phyloP scores from a whole-genome alignment of 2,113 vertebrate species.

The Cyprichromis sp. region DNA sequence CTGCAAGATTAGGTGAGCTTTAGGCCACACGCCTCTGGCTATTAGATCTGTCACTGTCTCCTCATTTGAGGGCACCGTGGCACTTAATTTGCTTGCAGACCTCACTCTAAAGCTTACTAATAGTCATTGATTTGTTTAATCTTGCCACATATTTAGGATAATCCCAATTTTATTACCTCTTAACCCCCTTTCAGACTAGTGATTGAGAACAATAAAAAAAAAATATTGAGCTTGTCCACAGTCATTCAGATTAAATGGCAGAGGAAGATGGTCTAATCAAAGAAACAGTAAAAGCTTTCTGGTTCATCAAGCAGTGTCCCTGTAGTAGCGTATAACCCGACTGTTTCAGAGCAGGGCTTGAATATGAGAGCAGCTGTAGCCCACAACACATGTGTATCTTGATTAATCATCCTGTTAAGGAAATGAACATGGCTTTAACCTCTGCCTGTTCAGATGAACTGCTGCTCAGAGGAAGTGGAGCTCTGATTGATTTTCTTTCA shows the following conservation, averaged over 20 bases:
- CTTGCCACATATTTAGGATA: background rate
- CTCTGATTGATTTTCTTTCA: slow-evolving; percentile 75
- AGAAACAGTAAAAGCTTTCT: slow-evolving; percentile 28
- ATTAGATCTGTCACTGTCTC: slow-evolving; percentile 20
- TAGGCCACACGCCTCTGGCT: slow-evolving; percentile 33
- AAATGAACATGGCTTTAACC: slow-evolving; percentile 65
- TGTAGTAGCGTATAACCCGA: slow-evolving; percentile 18
- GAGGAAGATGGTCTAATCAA: slow-evolving; percentile 21
- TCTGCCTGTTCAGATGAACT: slow-evolving; percentile 65
- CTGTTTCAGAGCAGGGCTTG: slow-evolving; percentile 8
- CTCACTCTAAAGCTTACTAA: background rate
- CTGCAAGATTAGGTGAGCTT: slow-evolving; percentile 54
- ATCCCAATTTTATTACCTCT: background rate
- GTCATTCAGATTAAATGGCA: background rate
- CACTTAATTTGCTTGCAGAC: background rate
- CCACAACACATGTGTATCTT: slow-evolving; percentile 18
- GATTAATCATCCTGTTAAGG: slow-evolving; percentile 63
- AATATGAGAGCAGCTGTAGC: slow-evolving; percentile 19
- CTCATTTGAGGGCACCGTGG: background rate
- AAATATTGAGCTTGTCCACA: background rate
- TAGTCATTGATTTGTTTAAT: slow-evolving; percentile 1
- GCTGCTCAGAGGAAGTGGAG: slow-evolving; percentile 57
- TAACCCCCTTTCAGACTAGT: background rate
- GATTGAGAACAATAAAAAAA: background rate
- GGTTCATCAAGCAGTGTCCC: slow-evolving; percentile 27